These are phyloP conservation scores for Stomatorhinus walkeri DNA, from an alignment of 2,797 vertebrate genomes.

Conservation along the genomic window DNA sequence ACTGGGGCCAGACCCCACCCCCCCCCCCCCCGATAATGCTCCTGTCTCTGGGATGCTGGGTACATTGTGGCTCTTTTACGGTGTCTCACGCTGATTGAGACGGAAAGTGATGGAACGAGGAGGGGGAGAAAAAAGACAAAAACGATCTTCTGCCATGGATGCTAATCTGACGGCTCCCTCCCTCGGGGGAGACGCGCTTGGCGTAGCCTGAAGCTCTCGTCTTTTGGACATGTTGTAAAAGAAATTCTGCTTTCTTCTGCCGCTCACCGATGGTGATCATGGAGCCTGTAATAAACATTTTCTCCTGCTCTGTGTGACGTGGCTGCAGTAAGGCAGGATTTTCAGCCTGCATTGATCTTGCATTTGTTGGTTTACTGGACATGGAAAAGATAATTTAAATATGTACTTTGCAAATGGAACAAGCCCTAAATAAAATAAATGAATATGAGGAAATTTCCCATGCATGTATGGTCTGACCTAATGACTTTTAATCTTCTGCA, in stretches of 20 bases:
- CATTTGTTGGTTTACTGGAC: neutral
- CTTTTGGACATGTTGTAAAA: neutral
- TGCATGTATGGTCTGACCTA: neutral
- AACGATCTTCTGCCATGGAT: neutral
- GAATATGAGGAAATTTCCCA: constrained; percentile 16
- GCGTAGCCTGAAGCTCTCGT: neutral
- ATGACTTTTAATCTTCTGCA: constrained; percentile 13
- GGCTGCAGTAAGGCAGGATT: neutral
- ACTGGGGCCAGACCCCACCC: neutral
- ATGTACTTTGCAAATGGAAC: neutral
- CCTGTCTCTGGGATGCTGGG: neutral
- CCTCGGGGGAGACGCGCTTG: neutral
- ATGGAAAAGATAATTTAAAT: neutral
- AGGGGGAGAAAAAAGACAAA: neutral
- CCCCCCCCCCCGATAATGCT: neutral
- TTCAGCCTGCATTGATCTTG: constrained; percentile 1
- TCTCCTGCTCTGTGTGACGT: neutral
- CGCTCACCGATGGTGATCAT: neutral
- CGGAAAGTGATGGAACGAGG: neutral
- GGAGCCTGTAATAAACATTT: neutral
- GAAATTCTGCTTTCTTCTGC: neutral
- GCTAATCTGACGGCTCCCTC: neutral
- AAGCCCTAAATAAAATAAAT: neutral
- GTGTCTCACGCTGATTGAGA: neutral
- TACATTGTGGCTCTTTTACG: neutral